These are phyloP conservation scores for Protonibea diacanthus DNA, from an alignment of 2,797 vertebrate genomes.

Conservation along the genomic window DNA sequence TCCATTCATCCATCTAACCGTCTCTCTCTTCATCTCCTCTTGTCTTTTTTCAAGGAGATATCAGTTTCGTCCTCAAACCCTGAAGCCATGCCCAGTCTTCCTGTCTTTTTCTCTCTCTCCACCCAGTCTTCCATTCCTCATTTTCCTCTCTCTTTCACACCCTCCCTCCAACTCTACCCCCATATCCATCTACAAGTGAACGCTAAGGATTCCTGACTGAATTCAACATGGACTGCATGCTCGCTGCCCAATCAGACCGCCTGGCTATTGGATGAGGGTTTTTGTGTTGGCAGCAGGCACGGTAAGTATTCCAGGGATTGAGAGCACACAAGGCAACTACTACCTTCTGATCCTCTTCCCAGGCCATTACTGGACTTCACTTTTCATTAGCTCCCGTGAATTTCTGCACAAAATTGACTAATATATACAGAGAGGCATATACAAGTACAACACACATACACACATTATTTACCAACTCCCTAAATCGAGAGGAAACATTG, in stretches of 20 bases:
- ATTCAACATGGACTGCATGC: slow-evolving; percentile 33
- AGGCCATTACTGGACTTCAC: slow-evolving; percentile 65
- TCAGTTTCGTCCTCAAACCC: neutral
- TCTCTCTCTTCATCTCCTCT: slow-evolving; percentile 11
- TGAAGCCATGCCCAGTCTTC: neutral
- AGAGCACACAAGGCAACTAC: slow-evolving; percentile 2
- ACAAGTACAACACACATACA: slow-evolving; percentile 22
- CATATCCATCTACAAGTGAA: slow-evolving; percentile 9
- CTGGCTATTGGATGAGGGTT: slow-evolving; percentile 42
- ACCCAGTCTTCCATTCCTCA: neutral
- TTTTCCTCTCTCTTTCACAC: neutral
- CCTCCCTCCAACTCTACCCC: neutral
- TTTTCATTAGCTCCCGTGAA: slow-evolving; percentile 62
- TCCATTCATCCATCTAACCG: slow-evolving; percentile 30
- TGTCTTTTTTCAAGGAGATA: slow-evolving; percentile 10
- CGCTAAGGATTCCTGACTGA: slow-evolving; percentile 21
- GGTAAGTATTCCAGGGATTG: slow-evolving; percentile 13
- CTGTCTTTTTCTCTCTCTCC: neutral
- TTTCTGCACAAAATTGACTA: slow-evolving; percentile 57
- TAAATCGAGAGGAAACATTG: slow-evolving; percentile 37
- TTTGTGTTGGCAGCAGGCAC: slow-evolving; percentile 31
- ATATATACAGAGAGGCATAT: slow-evolving; percentile 24
- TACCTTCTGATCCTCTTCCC: slow-evolving; percentile 64
- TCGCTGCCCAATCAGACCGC: slow-evolving; percentile 26
- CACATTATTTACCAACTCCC: slow-evolving; percentile 27